Evolutionary conservation across 2,888 invertebrate species (phyloP).

Genomic region (Acanthosepion esculentum): DNA sequence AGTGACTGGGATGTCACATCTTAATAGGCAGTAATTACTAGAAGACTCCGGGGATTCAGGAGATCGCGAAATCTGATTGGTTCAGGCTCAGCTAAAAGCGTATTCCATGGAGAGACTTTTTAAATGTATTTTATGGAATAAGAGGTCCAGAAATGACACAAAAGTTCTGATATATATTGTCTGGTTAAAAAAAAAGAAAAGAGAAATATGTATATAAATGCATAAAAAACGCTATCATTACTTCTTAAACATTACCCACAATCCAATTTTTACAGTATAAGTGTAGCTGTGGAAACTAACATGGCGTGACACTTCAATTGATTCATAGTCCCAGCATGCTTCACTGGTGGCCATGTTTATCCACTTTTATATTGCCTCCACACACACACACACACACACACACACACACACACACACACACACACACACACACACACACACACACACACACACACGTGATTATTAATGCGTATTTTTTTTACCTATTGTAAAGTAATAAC

Average conservation of each 20-base stretch:
- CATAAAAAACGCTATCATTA: not conserved
- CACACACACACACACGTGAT: too few species aligned
- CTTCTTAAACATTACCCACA: not conserved
- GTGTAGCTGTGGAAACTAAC: not conserved
- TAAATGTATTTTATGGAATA: constrained; percentile 33
- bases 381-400: not conserved
- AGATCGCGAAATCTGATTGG: constrained; percentile 8
- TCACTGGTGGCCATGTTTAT: not conserved
- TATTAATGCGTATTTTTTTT: not conserved
- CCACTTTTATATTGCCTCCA: not conserved
- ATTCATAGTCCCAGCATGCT: not conserved
- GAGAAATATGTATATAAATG: not conserved
- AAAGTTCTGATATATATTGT: constrained; percentile 6
- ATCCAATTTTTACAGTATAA: not conserved
- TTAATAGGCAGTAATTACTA: constrained; percentile 21
- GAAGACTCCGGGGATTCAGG: not conserved
- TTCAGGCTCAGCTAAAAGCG: not conserved
- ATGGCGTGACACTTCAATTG: constrained; percentile 33
- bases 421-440: not conserved
- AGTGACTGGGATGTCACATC: constrained; percentile 10
- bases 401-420: not conserved
- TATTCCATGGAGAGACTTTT: not conserved
- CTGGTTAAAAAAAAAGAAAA: not conserved
- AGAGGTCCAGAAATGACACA: not conserved
- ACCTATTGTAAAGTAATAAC: constrained; percentile 33